Conservation (phyloP, 2,797 vertebrate species). For the Coranthus polyacanthus region DNA sequence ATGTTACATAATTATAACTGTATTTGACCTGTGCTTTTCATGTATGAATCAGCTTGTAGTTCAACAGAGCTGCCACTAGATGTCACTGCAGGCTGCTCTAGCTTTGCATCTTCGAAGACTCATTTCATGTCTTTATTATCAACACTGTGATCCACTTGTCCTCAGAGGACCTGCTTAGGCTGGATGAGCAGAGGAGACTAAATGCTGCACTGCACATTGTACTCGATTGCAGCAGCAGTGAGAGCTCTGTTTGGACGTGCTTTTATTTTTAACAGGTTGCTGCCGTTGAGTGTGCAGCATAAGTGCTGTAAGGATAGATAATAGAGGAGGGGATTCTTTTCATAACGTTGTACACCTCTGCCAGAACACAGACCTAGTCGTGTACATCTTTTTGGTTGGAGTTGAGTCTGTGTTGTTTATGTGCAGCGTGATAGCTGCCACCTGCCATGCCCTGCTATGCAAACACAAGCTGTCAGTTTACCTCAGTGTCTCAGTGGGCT, state of each 20-base stretch:
- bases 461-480: slow-evolving; percentile 29
- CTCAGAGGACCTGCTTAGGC: slow-evolving; percentile 82
- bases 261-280: slow-evolving; percentile 43
- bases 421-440: slow-evolving; percentile 21
- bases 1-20: background rate
- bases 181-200: slow-evolving; percentile 74
- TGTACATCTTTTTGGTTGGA: slow-evolving; percentile 22
- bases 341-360: slow-evolving; percentile 31
- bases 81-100: slow-evolving; percentile 68
- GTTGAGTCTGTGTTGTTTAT: slow-evolving; percentile 13
- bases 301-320: slow-evolving; percentile 25
- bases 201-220: slow-evolving; percentile 74
- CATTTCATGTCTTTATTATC: slow-evolving; percentile 66
- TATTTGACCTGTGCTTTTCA: background rate
- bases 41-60: background rate
- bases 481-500: slow-evolving; percentile 29
- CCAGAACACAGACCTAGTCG: slow-evolving; percentile 19
- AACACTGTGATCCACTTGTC: slow-evolving; percentile 76
- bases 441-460: slow-evolving; percentile 40
- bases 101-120: slow-evolving; percentile 9
- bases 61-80: slow-evolving; percentile 70
- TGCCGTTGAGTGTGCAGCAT: slow-evolving; percentile 38
- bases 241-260: slow-evolving; percentile 49
- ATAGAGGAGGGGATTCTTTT: slow-evolving; percentile 36
- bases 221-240: slow-evolving; percentile 56